Evolutionary conservation across 2,888 invertebrate species (phyloP).

Genomic region (Hemithea aestivaria): DNA sequence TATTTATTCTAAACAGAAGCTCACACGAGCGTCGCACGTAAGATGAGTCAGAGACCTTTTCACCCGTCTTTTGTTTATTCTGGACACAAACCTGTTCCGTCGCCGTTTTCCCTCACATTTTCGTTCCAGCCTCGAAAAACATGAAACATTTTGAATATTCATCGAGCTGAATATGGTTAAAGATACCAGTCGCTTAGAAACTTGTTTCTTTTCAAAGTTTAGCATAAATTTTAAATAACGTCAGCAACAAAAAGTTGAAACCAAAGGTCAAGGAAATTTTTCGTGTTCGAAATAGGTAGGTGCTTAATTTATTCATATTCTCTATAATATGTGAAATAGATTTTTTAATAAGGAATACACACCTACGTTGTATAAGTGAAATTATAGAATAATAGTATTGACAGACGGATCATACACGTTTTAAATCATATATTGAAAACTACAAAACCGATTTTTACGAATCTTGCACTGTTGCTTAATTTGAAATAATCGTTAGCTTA

Average conservation of each 20-base stretch:
- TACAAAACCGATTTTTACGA: too few species aligned
- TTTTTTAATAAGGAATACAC: too few species aligned
- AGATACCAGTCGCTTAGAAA: constrained; percentile 29
- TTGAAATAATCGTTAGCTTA: too few species aligned
- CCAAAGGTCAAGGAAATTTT: constrained; percentile 3
- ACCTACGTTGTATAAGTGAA: too few species aligned
- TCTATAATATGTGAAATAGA: too few species aligned
- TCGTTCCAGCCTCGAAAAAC: constrained; percentile 36
- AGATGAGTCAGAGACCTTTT: constrained; percentile 73
- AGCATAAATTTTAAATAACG: constrained; percentile 6
- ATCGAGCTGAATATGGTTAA: constrained; percentile 35
- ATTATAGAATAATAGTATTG: too few species aligned
- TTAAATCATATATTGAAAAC: too few species aligned
- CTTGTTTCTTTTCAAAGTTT: constrained; percentile 27
- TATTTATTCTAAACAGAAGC: constrained; percentile 67
- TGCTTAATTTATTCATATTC: too few species aligned
- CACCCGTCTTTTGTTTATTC: constrained; percentile 66
- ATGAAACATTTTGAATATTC: constrained; percentile 53
- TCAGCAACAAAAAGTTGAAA: background rate
- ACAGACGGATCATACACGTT: too few species aligned
- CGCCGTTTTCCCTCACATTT: constrained; percentile 58
- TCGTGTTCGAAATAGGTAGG: too few species aligned
- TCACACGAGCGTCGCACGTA: constrained; percentile 42
- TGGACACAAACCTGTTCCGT: constrained; percentile 53
- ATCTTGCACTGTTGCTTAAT: too few species aligned